Evolutionary conservation across 2,888 invertebrate species (phyloP).

Genomic region (Limnephilus auricula): DNA sequence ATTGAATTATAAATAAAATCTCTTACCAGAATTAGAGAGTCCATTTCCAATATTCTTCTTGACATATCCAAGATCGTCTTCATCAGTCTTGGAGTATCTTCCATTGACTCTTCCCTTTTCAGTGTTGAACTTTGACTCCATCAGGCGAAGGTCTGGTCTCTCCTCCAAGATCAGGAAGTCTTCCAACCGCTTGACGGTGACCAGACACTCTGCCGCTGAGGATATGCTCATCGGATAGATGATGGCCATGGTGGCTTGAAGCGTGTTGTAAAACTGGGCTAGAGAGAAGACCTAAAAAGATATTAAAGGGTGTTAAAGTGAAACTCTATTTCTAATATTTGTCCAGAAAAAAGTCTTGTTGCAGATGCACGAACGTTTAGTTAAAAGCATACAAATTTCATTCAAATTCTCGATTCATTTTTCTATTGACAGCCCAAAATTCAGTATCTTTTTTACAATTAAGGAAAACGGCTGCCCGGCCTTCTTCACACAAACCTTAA

Average conservation of each 20-base stretch:
- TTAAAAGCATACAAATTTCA: too few species aligned
- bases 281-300: constrained; percentile 78
- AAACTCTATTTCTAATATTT: too few species aligned
- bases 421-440: too few species aligned
- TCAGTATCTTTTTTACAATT: too few species aligned
- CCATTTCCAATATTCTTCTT: constrained; percentile 30
- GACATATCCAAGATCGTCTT: not conserved
- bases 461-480: too few species aligned
- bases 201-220: constrained; percentile 79
- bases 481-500: too few species aligned
- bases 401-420: too few species aligned
- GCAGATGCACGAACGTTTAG: too few species aligned
- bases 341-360: too few species aligned
- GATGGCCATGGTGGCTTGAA: constrained; percentile 80
- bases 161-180: constrained; percentile 75
- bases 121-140: not conserved
- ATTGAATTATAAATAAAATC: not conserved
- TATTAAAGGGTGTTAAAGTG: not conserved
- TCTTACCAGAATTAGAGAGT: constrained; percentile 34
- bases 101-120: not conserved
- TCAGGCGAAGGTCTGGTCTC: constrained; percentile 68
- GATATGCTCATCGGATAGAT: constrained; percentile 80
- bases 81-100: constrained; percentile 22
- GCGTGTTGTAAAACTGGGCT: constrained; percentile 81
- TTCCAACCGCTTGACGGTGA: constrained; percentile 80